phyloP scores from a whole-genome alignment of 92 coral and sea anemone genomes.

The Phenganax stokvisi region DNA sequence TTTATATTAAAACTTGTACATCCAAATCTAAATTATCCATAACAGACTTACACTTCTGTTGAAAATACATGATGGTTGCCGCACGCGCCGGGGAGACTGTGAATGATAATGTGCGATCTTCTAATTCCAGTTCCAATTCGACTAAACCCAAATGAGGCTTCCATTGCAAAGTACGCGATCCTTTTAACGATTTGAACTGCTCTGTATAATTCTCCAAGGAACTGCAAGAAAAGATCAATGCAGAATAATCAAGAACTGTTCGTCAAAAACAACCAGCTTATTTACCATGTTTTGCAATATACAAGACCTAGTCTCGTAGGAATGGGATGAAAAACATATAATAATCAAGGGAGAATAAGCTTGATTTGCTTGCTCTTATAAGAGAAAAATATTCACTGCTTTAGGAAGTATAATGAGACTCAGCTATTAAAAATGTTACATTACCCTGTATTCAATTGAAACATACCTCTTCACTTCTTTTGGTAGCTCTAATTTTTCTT shows the following conservation, averaged over 20 bases:
- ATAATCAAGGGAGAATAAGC: no score
- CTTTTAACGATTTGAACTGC: conserved; percentile 87
- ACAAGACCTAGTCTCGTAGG: no score
- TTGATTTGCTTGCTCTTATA: not conserved
- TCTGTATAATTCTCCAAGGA: conserved; percentile 85
- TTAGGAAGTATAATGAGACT: no score
- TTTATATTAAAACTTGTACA: not conserved
- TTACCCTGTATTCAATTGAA: not conserved
- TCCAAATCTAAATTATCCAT: no score
- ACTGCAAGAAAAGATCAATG: conserved; percentile 24
- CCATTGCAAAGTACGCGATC: conserved; percentile 94
- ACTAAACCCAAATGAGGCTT: conserved; percentile 91
- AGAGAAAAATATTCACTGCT: not conserved
- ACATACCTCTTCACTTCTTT: conserved; percentile 72
- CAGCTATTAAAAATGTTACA: not conserved
- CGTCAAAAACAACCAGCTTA: not conserved
- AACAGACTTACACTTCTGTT: conserved; percentile 68
- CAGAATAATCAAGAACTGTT: not conserved
- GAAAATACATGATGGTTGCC: conserved; percentile 91
- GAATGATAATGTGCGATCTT: conserved; percentile 80
- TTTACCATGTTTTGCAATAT: not conserved
- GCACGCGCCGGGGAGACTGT: conserved; percentile 95
- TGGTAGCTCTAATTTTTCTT: conserved; percentile 85
- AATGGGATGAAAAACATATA: no score
- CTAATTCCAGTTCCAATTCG: conserved; percentile 86